These are phyloP conservation scores for Papilio demoleus DNA, from an alignment of 2,888 invertebrate species.

Conservation along the genomic window DNA sequence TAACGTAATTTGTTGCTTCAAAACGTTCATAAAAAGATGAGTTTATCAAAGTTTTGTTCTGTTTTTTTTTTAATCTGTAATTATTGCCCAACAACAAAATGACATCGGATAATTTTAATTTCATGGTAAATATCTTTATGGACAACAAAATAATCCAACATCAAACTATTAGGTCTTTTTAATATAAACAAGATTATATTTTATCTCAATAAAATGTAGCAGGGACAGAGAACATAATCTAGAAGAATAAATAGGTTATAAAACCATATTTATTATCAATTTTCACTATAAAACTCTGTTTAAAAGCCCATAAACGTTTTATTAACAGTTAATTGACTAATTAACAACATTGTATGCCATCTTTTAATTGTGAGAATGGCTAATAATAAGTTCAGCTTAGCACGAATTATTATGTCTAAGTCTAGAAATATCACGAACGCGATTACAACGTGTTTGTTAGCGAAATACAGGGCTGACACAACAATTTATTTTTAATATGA, in stretches of 20 bases:
- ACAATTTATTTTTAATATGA: neutral
- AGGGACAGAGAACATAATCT: no score
- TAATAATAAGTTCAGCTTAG: slow-evolving; percentile 40
- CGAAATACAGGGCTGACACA: slow-evolving; percentile 52
- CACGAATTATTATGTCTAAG: slow-evolving; percentile 56
- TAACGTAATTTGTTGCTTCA: neutral
- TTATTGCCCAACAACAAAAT: no score
- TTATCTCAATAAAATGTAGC: no score
- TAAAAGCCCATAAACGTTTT: neutral
- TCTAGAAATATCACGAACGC: slow-evolving; percentile 55
- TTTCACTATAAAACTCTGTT: neutral
- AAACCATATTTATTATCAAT: no score
- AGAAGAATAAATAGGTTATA: no score
- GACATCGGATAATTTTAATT: no score
- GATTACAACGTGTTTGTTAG: slow-evolving; percentile 45
- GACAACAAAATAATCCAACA: no score
- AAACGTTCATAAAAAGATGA: neutral
- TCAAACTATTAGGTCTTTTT: no score
- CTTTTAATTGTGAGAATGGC: slow-evolving; percentile 38
- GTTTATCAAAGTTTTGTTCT: no score
- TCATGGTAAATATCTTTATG: no score
- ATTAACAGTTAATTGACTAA: slow-evolving; percentile 12
- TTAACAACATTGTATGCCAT: slow-evolving; percentile 36
- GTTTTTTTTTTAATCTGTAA: no score
- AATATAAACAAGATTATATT: no score